Percentiles rank a stretch among this genome's conserved stretches.
These are phyloP conservation scores for Scophthalmus maximus DNA, from an alignment of 2,113 vertebrate species.

Conservation along the genomic window DNA sequence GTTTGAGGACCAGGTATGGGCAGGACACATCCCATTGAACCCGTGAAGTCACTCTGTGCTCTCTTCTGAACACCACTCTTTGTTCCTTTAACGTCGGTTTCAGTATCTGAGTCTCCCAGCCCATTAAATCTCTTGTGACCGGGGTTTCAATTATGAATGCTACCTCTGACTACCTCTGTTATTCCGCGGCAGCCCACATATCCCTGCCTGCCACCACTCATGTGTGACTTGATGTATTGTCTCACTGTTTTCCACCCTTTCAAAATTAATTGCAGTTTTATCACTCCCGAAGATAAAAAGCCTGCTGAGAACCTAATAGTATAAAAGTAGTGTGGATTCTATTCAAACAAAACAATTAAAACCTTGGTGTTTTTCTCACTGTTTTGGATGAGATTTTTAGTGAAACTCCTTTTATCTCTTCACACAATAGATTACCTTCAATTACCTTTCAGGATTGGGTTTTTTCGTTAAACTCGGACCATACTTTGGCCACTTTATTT, in stretches of 20 bases:
- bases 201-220: slow-evolving; percentile 75
- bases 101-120: slow-evolving; percentile 73
- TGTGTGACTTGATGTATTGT: slow-evolving; percentile 82
- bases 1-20: slow-evolving; percentile 43
- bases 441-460: slow-evolving; percentile 44
- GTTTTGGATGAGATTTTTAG: slow-evolving; percentile 53
- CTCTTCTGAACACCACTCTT: slow-evolving; percentile 59
- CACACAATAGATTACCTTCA: slow-evolving; percentile 48
- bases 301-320: slow-evolving; percentile 69
- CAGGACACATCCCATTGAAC: slow-evolving; percentile 53
- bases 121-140: slow-evolving; percentile 70
- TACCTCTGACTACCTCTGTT: slow-evolving; percentile 77
- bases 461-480: slow-evolving; percentile 48
- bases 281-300: slow-evolving; percentile 70
- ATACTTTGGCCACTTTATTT: slow-evolving; percentile 36
- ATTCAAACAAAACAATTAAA: slow-evolving; percentile 78
- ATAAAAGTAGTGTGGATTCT: slow-evolving; percentile 73
- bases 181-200: slow-evolving; percentile 69
- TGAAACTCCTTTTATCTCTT: slow-evolving; percentile 55
- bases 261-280: slow-evolving; percentile 82
- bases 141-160: slow-evolving; percentile 75
- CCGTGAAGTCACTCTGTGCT: slow-evolving; percentile 37
- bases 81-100: slow-evolving; percentile 67
- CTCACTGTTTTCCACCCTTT: slow-evolving; percentile 69
- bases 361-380: slow-evolving; percentile 49